phyloP scores from a whole-genome alignment of 2,113 vertebrate genomes.

The Suricata suricatta region DNA sequence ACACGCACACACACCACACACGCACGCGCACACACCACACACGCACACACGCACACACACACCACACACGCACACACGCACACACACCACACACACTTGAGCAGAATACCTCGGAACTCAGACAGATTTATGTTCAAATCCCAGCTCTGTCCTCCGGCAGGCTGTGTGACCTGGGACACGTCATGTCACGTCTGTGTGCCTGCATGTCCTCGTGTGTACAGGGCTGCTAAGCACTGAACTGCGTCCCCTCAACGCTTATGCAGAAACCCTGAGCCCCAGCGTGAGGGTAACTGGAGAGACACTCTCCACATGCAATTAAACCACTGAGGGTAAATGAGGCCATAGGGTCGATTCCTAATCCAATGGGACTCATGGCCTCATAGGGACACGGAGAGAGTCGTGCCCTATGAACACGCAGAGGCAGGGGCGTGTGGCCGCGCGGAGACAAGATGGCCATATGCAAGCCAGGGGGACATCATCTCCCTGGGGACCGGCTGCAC shows the following conservation, averaged over 20 bases:
- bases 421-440: accelerated
- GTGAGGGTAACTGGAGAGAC: not conserved
- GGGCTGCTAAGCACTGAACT: accelerated
- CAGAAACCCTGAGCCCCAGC: not conserved
- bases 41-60: no score
- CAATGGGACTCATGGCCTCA: not conserved
- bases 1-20: no score
- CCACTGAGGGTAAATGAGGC: not conserved
- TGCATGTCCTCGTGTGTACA: not conserved
- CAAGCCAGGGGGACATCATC: not conserved
- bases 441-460: not conserved
- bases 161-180: not conserved
- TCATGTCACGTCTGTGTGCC: accelerated
- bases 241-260: accelerated
- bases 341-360: not conserved
- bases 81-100: not conserved
- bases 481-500: accelerated
- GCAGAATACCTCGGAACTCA: not conserved
- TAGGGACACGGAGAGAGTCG: not conserved
- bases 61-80: not conserved
- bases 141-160: not conserved
- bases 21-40: no score
- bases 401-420: accelerated
- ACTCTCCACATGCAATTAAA: not conserved
- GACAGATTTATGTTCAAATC: not conserved